A percentile compares a stretch with the other conserved stretches of the same genome.
Evolutionary conservation across 2,888 invertebrate species (phyloP).

Genomic region (Eupithecia dodoneata): DNA sequence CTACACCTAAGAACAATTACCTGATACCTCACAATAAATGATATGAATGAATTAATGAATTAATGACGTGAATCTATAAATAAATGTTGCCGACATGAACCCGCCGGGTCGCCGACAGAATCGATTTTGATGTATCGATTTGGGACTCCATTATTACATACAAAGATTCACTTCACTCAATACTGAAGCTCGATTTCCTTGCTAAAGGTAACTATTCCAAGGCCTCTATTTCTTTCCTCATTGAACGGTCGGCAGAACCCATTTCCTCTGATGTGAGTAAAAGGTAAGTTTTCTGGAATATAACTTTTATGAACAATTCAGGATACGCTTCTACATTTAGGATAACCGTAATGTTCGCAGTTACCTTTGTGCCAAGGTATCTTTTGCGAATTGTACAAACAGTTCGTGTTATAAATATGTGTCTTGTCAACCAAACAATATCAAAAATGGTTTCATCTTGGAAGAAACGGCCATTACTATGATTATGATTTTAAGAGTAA

Average conservation of each 20-base stretch:
- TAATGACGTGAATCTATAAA: too few species aligned
- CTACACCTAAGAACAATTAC: too few species aligned
- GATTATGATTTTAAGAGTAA: too few species aligned
- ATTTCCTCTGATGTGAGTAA: conserved; percentile 11
- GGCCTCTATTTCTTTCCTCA: conserved; percentile 16
- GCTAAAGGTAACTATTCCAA: conserved; percentile 2
- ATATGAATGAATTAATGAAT: too few species aligned
- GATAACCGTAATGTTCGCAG: conserved; percentile 5
- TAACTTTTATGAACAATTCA: conserved; percentile 9
- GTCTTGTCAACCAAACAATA: neutral
- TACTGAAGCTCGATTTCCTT: neutral
- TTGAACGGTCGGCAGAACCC: conserved; percentile 15
- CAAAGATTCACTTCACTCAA: neutral
- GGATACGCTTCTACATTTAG: conserved; percentile 1
- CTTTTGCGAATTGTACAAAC: neutral
- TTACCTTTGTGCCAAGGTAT: neutral
- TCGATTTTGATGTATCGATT: too few species aligned
- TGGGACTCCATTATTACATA: neutral
- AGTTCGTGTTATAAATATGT: neutral
- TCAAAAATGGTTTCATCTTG: neutral
- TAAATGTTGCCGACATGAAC: too few species aligned
- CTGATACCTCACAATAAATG: too few species aligned
- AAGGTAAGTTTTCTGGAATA: conserved; percentile 5
- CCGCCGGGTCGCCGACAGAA: too few species aligned
- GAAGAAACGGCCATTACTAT: neutral